A percentile compares a stretch with the other conserved stretches of the same genome.
phyloP scores from a whole-genome alignment of 2,797 vertebrate species.

The Pseudochirops corinnae region DNA sequence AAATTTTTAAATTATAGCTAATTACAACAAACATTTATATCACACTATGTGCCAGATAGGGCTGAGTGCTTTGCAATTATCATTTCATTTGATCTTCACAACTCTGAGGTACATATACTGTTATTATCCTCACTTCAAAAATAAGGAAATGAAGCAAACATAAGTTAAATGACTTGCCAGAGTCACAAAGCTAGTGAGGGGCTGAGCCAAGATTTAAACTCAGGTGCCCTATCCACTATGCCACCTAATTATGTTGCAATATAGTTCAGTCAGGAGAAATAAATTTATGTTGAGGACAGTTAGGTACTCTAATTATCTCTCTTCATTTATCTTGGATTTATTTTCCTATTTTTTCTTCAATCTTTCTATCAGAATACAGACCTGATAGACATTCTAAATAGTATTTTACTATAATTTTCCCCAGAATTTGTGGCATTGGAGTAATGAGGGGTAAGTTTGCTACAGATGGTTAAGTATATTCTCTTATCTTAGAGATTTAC shows the following conservation, averaged over 20 bases:
- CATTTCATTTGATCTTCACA: neutral
- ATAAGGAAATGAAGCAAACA: neutral
- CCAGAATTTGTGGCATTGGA: neutral
- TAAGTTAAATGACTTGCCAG: neutral
- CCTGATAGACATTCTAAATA: neutral
- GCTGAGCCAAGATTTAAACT: neutral
- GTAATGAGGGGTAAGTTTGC: neutral
- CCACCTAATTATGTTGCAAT: neutral
- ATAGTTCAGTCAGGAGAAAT: neutral
- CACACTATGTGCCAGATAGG: neutral
- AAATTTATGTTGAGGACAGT: neutral
- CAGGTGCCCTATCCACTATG: neutral
- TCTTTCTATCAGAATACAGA: neutral
- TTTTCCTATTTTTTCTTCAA: neutral
- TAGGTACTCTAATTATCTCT: neutral
- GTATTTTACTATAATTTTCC: neutral
- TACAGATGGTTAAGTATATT: neutral
- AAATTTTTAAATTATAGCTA: too few species aligned
- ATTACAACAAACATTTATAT: neutral
- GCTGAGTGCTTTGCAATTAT: neutral
- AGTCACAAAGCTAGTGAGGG: neutral
- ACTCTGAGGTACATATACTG: neutral
- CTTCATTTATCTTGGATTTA: neutral
- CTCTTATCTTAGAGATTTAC: neutral
- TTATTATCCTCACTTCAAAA: neutral